These are phyloP conservation scores for Corydoras sp. DNA, from an alignment of 2,113 vertebrate genomes.

Conservation along the genomic window DNA sequence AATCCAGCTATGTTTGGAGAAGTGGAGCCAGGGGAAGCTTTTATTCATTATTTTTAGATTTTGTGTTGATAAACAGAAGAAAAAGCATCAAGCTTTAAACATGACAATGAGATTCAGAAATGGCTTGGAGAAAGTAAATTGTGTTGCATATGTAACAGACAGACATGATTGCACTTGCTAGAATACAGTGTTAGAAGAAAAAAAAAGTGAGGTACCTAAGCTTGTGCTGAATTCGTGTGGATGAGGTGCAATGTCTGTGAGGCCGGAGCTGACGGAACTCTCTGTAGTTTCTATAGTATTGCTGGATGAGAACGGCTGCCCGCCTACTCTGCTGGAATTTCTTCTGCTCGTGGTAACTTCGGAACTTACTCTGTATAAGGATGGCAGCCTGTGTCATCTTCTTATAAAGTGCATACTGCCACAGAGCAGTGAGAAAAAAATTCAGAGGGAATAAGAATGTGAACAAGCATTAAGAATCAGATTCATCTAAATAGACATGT, in stretches of 20 bases:
- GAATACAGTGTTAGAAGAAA: background rate
- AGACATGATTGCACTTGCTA: too few species aligned
- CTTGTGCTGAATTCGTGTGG: slow-evolving; percentile 78
- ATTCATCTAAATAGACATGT: slow-evolving; percentile 47
- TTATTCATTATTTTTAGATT: too few species aligned
- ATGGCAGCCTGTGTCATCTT: slow-evolving; percentile 99
- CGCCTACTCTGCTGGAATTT: slow-evolving; percentile 95
- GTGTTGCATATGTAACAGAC: too few species aligned
- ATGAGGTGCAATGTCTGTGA: slow-evolving; percentile 73
- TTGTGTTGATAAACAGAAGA: too few species aligned
- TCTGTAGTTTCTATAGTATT: slow-evolving; percentile 95
- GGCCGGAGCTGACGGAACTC: slow-evolving; percentile 83
- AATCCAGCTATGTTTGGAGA: too few species aligned
- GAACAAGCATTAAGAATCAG: background rate
- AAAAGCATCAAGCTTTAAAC: too few species aligned
- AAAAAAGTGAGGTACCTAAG: slow-evolving; percentile 56
- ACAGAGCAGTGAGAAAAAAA: slow-evolving; percentile 40
- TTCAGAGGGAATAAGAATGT: background rate
- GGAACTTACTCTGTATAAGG: slow-evolving; percentile 99
- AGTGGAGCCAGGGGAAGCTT: too few species aligned
- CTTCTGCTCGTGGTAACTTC: slow-evolving; percentile 96
- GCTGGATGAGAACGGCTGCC: slow-evolving; percentile 93
- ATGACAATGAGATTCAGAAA: too few species aligned
- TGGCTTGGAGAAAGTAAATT: too few species aligned
- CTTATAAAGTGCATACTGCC: slow-evolving; percentile 99